Evolutionary conservation across 1,140 invertebrate genomes (phyloP), one percentile per base, ranked within the genome.

Genomic region (Himalopsyche phryganea): DNA sequence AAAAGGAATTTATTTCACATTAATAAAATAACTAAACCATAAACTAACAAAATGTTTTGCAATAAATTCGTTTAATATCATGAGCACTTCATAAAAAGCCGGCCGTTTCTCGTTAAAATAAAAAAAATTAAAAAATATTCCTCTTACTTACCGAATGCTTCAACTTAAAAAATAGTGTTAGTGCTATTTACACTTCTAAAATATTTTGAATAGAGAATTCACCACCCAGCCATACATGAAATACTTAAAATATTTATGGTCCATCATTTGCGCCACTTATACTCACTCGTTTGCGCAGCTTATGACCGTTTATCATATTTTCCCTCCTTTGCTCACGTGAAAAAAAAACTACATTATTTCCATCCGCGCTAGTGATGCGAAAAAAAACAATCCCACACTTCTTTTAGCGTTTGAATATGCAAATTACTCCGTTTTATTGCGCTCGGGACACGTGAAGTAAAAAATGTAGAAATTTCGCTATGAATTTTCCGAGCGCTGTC

Each of bases 351-450:
- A 40, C 38, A 40, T 40, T n/a, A 15, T 15, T 15, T n/a, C 38
- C 38, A 15, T 40, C n/a, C 38, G 38, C 38, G 38, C n/a, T n/a
- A 40, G 38, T 13, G n/a, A 40, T 13, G 38, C 15, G 38, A 40
- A 40, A 40, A 40, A 40, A 40, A 40, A 40, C 38, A 40, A 40
- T 40, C 38, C 38, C 4, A 11, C 38, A 40, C 38, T 40, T 40
- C 15, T 40, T 40, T 40, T 45, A 17, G 42, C 13, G 18, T 6
- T 17, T 45, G 42, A 45, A 45, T 45, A 45, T 45, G 42, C 42
- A 45, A 45, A 45, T 45, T 17, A 6, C 5, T 3, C 17, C 42
- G 18, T 45, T 45, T 45, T 15, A 45, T 45, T 15, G 42, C 42
- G 13, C 18, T 6, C 42, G 42, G 18, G 42, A 45, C 42, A 45